Evolutionary conservation across 2,888 invertebrate genomes (phyloP), one percentile per base, ranked within the genome.

Genomic region (Tetanocera ferruginea): DNA sequence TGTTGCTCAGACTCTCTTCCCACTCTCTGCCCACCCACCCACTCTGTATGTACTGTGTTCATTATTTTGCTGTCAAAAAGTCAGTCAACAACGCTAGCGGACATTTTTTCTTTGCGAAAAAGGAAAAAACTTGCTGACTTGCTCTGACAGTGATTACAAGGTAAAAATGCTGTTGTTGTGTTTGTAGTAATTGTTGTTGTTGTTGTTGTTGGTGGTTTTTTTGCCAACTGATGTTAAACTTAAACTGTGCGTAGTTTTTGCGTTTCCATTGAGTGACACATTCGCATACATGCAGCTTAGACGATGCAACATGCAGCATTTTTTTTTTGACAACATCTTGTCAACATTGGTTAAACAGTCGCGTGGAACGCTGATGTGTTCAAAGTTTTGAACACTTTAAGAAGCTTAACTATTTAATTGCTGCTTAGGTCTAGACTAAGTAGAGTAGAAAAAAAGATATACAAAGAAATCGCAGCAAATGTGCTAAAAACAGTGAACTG

Each of bases 401-500:
- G 34, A 34, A n/a, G 72, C 72, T 72, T 72, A 37, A 60, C n/a
- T 23, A n/a, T 55, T 28, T 51, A 23, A 49, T 67, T 49, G 75
- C 76, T 72, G 81, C 78, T 80, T 43, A 3, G 43, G 43, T 43
- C 43, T 76, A 77, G 76, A 77, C 78, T 76, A n/a, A n/a, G 72
- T 75, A 78, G 80, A 78, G 79, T 79, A 76, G 78, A 78, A 78
- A 77, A 78, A 66, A 79, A n/a, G n/a, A n/a, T n/a, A 77, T 49
- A 71, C 73, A 74, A 69, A 25, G 69, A 51, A 14, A 69, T 69
- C 28, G 51, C 28, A 28, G 28, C 51, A 28, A 49, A 69, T 49
- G 51, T n/a, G 23, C 43, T 64, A 28, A 19, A 23, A 60, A 14
- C 28, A 23, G n/a, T n/a, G n/a, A n/a, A n/a, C n/a, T 60, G 14